Evolutionary conservation across 1,140 invertebrate genomes (phyloP), one percentile per base, ranked within the genome.

Genomic region (Aphelinus atriplicis): DNA sequence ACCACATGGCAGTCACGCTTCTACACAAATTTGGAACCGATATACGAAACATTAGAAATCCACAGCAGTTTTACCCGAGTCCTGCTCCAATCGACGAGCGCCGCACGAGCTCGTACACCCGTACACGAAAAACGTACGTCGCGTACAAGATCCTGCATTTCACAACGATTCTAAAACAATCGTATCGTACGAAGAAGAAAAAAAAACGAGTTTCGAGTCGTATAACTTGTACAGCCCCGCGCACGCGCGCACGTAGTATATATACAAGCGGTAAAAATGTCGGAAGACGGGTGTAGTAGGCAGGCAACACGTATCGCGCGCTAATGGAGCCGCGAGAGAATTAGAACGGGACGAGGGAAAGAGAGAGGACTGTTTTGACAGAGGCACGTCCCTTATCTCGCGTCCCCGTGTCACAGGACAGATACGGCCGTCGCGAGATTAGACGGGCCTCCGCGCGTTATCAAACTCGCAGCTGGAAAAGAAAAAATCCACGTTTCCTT

Each of bases 301-400:
- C 42, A 10, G 26, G 2, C 62, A 10, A 26, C n/a, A 26, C 1
- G 47, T 6, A 26, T 26, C 26, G 26, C 26, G 26, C 26, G 26
- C 26, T 26, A 26, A 26, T 26, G 26, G 48, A 26, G 3, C 3
- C 2, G 42, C 1, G 53, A 57, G 42, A 5, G 64, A 55, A 43
- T 1, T 6, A 4, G 50, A 43, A 26, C 26, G 26, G 3, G 64
- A 26, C 26, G 10, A 56, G 48, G 7, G n/a, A 62, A 9, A 62
- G 42, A 67, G 65, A 56, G 51, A 9, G 7, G 7, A 10, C 43
- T 10, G 51, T 63, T 67, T 67, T 57, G 53, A 67, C 65, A 57
- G 43, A 57, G 65, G 65, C 43, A 55, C 47, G 55, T 57, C 65
- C 55, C 26, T 53, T 66, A 53, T 66, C 64, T 55, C 26, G 26